Evolutionary conservation across 64 coral and sea anemone species (phyloP).

Genomic region (Dendrophyllia cribrosa): DNA sequence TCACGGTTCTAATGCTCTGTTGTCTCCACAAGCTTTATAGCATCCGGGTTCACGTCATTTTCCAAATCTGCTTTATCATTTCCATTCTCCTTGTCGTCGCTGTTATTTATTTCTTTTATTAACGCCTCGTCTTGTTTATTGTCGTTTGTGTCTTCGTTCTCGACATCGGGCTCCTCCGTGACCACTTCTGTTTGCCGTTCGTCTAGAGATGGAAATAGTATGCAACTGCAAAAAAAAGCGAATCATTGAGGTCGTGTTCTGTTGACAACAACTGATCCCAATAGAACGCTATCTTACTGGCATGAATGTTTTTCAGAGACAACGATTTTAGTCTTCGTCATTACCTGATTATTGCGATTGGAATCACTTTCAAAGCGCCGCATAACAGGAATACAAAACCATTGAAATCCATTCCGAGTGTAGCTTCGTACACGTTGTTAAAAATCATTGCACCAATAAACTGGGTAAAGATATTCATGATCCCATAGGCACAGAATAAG

Average conservation of each 20-base stretch:
- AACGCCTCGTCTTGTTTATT: not conserved
- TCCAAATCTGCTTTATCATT: not conserved
- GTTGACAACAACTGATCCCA: too few relatives aligned
- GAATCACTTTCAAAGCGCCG: slow-evolving; percentile 4
- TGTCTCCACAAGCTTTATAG: not conserved
- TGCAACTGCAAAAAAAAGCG: not conserved
- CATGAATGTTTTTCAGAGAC: too few relatives aligned
- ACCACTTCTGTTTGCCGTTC: not conserved
- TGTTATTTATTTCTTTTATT: not conserved
- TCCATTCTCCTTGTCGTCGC: not conserved
- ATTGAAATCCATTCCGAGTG: not conserved
- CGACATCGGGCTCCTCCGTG: not conserved
- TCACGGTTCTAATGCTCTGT: too few relatives aligned
- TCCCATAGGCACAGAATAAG: slow-evolving; percentile 41
- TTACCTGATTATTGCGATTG: slow-evolving; percentile 9
- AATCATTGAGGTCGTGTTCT: too few relatives aligned
- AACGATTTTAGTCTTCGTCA: too few relatives aligned
- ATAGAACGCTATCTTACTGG: too few relatives aligned
- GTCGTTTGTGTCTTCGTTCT: not conserved
- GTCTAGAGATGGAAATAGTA: not conserved
- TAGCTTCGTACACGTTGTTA: slow-evolving; percentile 24
- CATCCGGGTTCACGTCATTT: not conserved
- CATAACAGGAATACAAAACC: slow-evolving; percentile 24
- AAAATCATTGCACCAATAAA: slow-evolving; percentile 1
- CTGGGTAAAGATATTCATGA: not conserved